A percentile compares a stretch with the other conserved stretches of the same genome.
Evolutionary conservation across 2,797 vertebrate genomes (phyloP).

Genomic region (Botia kubotai): DNA sequence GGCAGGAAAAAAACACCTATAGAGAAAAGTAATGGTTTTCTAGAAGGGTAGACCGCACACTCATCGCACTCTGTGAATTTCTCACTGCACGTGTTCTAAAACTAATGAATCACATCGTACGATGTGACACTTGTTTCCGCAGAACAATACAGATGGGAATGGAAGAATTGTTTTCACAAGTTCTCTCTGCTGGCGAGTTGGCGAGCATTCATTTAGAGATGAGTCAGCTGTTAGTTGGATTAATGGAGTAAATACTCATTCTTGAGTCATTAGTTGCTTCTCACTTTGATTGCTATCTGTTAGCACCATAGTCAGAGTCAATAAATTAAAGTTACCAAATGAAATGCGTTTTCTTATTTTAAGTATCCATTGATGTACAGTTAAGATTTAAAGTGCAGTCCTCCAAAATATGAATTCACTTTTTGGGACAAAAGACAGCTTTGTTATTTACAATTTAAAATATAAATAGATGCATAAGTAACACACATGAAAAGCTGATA

Average conservation of each 20-base stretch:
- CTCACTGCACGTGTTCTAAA: constrained; percentile 10
- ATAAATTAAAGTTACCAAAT: neutral
- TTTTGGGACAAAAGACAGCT: neutral
- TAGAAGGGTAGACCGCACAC: neutral
- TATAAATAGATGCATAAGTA: constrained; percentile 8
- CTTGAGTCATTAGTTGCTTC: neutral
- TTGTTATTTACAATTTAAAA: constrained; percentile 4
- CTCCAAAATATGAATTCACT: neutral
- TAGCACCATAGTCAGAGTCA: neutral
- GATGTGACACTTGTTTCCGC: constrained; percentile 9
- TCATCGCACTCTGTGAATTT: constrained; percentile 32
- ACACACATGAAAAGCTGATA: constrained; percentile 49
- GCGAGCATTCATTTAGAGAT: neutral
- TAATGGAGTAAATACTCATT: constrained; percentile 3
- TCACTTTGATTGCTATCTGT: neutral
- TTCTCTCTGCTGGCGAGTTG: neutral
- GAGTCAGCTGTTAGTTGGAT: constrained; percentile 14
- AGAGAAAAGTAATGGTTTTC: constrained; percentile 47
- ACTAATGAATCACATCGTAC: constrained; percentile 47
- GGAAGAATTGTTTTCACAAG: constrained; percentile 4
- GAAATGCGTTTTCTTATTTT: neutral
- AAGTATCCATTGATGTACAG: neutral
- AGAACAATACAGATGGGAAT: constrained; percentile 22
- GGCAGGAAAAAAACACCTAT: constrained; percentile 41
- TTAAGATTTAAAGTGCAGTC: neutral